Evolutionary conservation across 2,113 vertebrate species (phyloP).

Genomic region (Limanda limanda): DNA sequence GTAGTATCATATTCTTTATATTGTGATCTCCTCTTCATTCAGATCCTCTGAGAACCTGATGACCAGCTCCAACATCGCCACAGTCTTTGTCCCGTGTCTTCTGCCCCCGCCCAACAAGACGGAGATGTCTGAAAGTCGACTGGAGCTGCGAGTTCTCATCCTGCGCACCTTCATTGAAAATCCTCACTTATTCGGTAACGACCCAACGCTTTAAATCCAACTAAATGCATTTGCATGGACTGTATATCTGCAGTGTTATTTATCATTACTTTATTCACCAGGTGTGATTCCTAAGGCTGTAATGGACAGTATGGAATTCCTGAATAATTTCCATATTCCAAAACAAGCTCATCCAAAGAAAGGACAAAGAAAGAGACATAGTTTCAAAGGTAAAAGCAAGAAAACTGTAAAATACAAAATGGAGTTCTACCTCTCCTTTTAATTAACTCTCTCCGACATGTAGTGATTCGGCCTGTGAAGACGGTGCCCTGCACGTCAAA

Average conservation of each 20-base stretch:
- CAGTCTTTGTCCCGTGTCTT: conserved; percentile 91
- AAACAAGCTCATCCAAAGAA: conserved; percentile 74
- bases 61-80: conserved; percentile 90
- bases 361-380: conserved; percentile 79
- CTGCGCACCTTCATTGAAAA: conserved; percentile 87
- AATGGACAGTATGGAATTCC: conserved; percentile 85
- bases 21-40: neutral
- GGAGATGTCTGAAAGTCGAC: conserved; percentile 86
- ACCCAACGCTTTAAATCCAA: neutral
- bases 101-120: conserved; percentile 84
- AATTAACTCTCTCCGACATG: neutral
- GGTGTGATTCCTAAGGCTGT: conserved; percentile 88
- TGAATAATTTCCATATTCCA: conserved; percentile 74
- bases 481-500: conserved; percentile 73
- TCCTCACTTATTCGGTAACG: conserved; percentile 86
- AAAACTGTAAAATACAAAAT: neutral
- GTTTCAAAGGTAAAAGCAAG: conserved; percentile 86
- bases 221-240: accelerated
- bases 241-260: neutral
- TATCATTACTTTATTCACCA: conserved; percentile 46
- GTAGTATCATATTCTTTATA: neutral
- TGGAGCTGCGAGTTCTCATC: conserved; percentile 87
- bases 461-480: conserved; percentile 77
- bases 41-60: conserved; percentile 91
- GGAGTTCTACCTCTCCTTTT: neutral